Conservation (phyloP, 2,113 vertebrate genomes). For the Spermophilus dauricus region DNA sequence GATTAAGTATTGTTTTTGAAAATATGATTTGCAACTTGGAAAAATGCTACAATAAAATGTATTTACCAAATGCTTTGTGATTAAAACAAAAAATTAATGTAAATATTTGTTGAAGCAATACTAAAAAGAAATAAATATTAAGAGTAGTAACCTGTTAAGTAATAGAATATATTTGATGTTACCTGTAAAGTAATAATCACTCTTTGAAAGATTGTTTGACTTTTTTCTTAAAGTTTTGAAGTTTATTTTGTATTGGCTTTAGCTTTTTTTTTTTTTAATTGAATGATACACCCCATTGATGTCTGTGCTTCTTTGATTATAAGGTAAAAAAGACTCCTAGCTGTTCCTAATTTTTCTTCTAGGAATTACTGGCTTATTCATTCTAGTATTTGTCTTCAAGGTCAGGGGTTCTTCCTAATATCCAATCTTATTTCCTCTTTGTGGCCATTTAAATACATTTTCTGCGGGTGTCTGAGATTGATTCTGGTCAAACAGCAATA, state of each 20-base stretch:
- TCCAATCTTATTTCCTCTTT: not conserved
- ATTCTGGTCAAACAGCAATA: not conserved
- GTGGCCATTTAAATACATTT: not conserved
- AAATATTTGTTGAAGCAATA: not conserved
- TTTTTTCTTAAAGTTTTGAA: not conserved
- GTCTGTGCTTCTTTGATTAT: not conserved
- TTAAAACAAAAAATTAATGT: not conserved
- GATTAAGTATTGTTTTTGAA: slow-evolving; percentile 40
- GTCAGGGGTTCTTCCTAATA: not conserved
- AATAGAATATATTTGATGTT: not conserved
- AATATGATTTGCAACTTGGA: not conserved
- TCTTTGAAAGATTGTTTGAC: not conserved
- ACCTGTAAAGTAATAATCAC: no score
- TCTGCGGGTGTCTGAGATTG: not conserved
- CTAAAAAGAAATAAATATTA: not conserved
- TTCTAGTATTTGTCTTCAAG: not conserved
- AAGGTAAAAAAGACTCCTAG: not conserved
- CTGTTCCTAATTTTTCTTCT: not conserved
- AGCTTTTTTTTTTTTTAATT: not conserved
- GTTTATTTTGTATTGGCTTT: not conserved
- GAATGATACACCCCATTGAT: fast-evolving
- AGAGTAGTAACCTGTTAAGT: not conserved
- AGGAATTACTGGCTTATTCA: not conserved
- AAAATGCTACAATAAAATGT: slow-evolving; percentile 32
- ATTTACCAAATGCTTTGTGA: not conserved